phyloP scores from a whole-genome alignment of 2,888 invertebrate genomes.

The Pecten maximus region DNA sequence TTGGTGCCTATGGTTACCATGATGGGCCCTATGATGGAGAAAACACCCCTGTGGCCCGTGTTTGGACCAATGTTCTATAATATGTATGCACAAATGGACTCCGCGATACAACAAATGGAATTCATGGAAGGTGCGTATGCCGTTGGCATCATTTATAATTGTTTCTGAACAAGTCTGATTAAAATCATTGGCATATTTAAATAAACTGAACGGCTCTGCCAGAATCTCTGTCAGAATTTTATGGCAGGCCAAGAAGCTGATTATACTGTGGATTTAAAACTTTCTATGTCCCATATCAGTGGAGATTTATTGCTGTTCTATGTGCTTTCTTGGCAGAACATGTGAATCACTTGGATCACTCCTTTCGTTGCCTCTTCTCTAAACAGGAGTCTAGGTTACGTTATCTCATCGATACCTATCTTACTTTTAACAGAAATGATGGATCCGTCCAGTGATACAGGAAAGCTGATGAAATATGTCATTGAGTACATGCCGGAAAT shows the following conservation, averaged over 20 bases:
- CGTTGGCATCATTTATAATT: neutral
- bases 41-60: conserved; percentile 51
- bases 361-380: too few species aligned
- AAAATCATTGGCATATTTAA: too few species aligned
- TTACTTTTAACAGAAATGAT: conserved; percentile 56
- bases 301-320: too few species aligned
- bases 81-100: conserved; percentile 50
- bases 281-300: too few species aligned
- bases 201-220: too few species aligned
- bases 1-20: conserved; percentile 50
- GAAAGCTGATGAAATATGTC: conserved; percentile 57
- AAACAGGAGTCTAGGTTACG: too few species aligned
- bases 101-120: conserved; percentile 52
- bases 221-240: too few species aligned
- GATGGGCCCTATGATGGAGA: conserved; percentile 59
- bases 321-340: too few species aligned
- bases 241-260: too few species aligned
- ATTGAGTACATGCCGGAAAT: conserved; percentile 65
- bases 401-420: too few species aligned
- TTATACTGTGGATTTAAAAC: too few species aligned
- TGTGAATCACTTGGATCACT: too few species aligned
- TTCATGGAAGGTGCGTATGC: conserved; percentile 49
- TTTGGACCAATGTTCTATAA: conserved; percentile 58
- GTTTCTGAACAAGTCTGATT: neutral
- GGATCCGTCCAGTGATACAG: conserved; percentile 51